phyloP scores from a whole-genome alignment of 2,888 invertebrate genomes.

The Ichneumon xanthorius region DNA sequence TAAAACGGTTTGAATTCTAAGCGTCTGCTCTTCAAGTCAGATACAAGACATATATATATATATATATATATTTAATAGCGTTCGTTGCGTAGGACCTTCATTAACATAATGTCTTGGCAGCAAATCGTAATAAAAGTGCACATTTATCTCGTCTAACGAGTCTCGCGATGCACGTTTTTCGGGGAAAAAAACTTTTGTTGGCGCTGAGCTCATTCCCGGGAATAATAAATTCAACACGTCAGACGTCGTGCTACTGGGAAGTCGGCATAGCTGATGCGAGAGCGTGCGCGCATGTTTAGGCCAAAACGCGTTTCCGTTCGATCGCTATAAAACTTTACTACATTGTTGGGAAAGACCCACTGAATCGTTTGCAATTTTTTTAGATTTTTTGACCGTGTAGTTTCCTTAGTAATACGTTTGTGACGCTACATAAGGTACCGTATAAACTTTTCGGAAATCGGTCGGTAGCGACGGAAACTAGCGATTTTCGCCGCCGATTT shows the following conservation, averaged over 20 bases:
- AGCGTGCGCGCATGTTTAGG: background rate
- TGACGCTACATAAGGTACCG: no score
- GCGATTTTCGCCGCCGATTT: no score
- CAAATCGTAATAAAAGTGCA: background rate
- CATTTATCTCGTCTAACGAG: slow-evolving; percentile 4
- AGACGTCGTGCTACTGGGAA: slow-evolving; percentile 14
- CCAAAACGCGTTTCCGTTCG: no score
- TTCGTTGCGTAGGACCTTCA: background rate
- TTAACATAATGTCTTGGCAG: slow-evolving; percentile 7
- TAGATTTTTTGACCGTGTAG: no score
- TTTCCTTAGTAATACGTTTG: no score
- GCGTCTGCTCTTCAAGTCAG: background rate
- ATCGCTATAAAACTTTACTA: no score
- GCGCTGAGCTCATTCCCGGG: background rate
- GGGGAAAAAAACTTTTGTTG: slow-evolving; percentile 2
- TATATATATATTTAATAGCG: background rate
- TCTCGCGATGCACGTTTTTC: slow-evolving; percentile 14
- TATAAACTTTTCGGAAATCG: no score
- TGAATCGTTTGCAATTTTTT: no score
- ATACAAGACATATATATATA: background rate
- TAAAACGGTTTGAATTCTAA: background rate
- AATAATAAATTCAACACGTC: background rate
- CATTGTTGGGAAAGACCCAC: no score
- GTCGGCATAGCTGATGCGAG: background rate
- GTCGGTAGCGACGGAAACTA: no score